Conservation (phyloP, 1,140 invertebrate species). For the Anoplophora glabripennis region DNA sequence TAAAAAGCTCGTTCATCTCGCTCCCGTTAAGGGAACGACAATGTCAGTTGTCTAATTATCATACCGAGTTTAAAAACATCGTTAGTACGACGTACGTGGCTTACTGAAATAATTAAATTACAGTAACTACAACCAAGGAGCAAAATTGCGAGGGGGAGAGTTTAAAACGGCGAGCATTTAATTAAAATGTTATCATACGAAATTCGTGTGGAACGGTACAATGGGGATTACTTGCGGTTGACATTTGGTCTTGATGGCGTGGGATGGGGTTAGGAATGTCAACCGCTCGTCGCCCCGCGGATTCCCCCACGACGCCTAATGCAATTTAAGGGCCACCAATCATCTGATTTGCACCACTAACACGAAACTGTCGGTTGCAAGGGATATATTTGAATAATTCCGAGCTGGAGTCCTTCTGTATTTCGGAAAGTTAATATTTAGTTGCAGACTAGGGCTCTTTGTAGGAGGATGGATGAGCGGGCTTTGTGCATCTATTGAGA, state of each 20-base stretch:
- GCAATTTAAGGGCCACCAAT: slow-evolving; percentile 5
- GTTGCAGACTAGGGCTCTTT: background rate
- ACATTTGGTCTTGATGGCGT: background rate
- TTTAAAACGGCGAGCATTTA: background rate
- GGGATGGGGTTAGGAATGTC: background rate
- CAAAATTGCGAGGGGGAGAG: no score
- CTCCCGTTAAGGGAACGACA: no score
- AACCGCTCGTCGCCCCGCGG: no score
- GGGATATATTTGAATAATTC: slow-evolving; percentile 1
- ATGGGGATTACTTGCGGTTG: background rate
- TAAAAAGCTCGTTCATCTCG: no score
- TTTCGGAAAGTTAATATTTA: no score
- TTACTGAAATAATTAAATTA: no score
- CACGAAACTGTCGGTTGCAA: background rate
- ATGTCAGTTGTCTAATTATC: no score
- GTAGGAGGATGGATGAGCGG: background rate
- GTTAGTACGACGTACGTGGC: no score
- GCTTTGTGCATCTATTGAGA: no score
- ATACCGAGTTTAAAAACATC: no score
- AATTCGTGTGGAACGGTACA: background rate
- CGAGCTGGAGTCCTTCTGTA: no score
- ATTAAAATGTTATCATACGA: slow-evolving; percentile 2
- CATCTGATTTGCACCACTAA: slow-evolving; percentile 1
- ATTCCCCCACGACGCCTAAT: background rate
- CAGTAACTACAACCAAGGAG: no score